Evolutionary conservation across 2,888 invertebrate species (phyloP), one percentile per base, ranked within the genome.

Genomic region (Neoitamus cyanurus): DNA sequence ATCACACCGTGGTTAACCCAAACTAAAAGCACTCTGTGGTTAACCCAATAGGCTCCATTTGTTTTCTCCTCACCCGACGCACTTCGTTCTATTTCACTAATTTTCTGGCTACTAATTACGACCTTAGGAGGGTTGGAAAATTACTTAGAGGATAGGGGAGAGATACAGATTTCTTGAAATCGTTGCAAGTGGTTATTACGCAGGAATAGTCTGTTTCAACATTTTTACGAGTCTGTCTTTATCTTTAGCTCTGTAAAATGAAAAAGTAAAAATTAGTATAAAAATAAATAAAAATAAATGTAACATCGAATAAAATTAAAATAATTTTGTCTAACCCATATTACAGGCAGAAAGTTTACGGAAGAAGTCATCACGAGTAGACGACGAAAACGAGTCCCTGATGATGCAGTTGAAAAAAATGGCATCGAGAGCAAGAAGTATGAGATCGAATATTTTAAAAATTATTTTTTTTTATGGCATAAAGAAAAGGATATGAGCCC

Each of bases 361-460:
- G 92, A 96, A 96, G 93, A 97, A 97, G 93, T 94, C 97, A 90
- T 94, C 96, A 90, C 95, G 98, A 89, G 94, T 98, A 91, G 98
- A 99, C 92, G 97, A 98, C 92, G 98, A 99, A 93, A 98, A 98
- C 93, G 98, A 99, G 92, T 97, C 97, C 88, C 94, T 98, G 92
- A 95, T 97, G 92, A 94, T 97, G 93, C 98, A 98, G 94, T 94
- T 98, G 93, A 97, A 97, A 94, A 98, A 98, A 95, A 96, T 98
- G 95, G 97, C 97, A 93, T 94, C 95, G 92, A 95, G 95, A 92
- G 94, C 95, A 92, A 94, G 94, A 94, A 94, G 95, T 95, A 95
- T 92, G 94, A 94, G 91, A 80, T 90, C 91, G 92, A 70, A 31
- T 3, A 30, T 58, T 58, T 58, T 25, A 58, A 58, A 34, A 34